Base-by-base conservation (phyloP, 2,888 invertebrate species). In the Brachyptera putata region DNA sequence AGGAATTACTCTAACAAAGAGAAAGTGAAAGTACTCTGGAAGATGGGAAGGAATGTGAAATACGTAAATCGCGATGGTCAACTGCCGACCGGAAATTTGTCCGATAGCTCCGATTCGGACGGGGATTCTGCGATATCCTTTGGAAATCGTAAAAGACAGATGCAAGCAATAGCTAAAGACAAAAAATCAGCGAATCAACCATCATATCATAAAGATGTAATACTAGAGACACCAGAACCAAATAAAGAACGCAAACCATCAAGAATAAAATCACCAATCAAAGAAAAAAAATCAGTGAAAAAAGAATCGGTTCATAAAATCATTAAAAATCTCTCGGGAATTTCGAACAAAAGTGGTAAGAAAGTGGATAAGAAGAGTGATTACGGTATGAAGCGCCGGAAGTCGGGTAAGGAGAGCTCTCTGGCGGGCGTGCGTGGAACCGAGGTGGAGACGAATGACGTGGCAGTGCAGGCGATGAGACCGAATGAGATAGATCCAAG, bases 21-120 rank as follows among this genome's bases (percentile, higher is more conserved):
- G n/a, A n/a, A n/a, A n/a, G n/a, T 46, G 22, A 46, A 24, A 46
- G 46, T 46, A 3, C 22, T 46, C 22, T 46, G 46, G 46, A 21
- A 21, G 46, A n/a, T 46, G 24, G 18, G 21, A 21, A 5, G 41
- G 5, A 16, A 3, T 11, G 7, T 14, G 2, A 16, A 41, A 16
- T 5, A 9, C n/a, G 7, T 30, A 2, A 41, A 3, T 21, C 46
- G 22, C 24, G 46, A 46, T 11, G 46, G 46, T 22, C 46, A 46
- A n/a, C 18, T 46, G 46, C 46, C 46, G 1, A 24, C 46, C 24
- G 46, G 24, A 22, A 21, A 21, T 22, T 7, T 46, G 7, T 46
- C 46, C 9, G 46, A 46, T n/a, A 24, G 3, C 3, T 46, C 46
- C 4, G 46, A 46, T 9, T 24, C 24, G 5, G 18, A 16, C n/a